phyloP scores from a whole-genome alignment of 2,113 vertebrate genomes.

The Pangasianodon gigas region DNA sequence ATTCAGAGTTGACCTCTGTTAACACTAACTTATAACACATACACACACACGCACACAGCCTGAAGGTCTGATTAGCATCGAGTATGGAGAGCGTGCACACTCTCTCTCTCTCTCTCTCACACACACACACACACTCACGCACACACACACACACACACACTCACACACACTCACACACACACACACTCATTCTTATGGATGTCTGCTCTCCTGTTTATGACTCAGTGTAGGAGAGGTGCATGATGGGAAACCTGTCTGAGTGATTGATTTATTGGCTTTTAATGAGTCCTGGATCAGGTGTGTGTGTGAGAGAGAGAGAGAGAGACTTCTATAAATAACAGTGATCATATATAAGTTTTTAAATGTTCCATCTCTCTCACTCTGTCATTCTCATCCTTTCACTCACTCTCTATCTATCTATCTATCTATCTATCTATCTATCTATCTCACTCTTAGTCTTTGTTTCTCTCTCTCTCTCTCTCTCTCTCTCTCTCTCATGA shows the following conservation, averaged over 20 bases:
- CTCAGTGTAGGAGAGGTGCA: background rate
- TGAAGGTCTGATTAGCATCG: conserved; percentile 39
- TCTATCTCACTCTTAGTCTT: background rate
- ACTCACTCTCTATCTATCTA: background rate
- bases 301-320: background rate
- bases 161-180: background rate
- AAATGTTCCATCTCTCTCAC: background rate
- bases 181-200: background rate
- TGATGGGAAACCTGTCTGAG: background rate
- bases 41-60: conserved; percentile 24
- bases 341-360: background rate
- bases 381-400: background rate
- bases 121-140: no score
- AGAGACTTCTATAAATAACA: background rate
- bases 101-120: background rate
- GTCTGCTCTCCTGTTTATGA: conserved; percentile 1
- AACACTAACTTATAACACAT: conserved; percentile 14
- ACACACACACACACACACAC: background rate
- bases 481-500: conserved; percentile 1
- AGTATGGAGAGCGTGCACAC: background rate
- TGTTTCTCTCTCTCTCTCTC: background rate
- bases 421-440: no score
- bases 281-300: background rate
- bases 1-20: conserved; percentile 20
- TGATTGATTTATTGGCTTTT: conserved; percentile 26